These are phyloP conservation scores for Pseudoips prasinana DNA, from an alignment of 2,888 invertebrate species.

Conservation along the genomic window DNA sequence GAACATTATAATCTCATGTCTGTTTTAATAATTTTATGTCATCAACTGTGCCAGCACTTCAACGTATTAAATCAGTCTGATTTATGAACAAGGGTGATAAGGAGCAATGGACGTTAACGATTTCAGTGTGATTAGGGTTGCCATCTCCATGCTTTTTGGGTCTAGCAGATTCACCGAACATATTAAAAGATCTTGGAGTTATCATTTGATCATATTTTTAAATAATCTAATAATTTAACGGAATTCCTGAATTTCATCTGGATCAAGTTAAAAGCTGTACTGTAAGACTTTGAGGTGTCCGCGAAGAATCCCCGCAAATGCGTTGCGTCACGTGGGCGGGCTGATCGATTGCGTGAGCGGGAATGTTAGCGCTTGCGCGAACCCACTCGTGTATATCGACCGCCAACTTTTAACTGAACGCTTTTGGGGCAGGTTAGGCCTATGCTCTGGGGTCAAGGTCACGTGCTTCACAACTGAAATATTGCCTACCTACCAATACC, in stretches of 20 bases:
- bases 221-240: slow-evolving; percentile 1
- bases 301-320: slow-evolving; percentile 78
- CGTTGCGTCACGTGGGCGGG: slow-evolving; percentile 79
- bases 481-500: slow-evolving; percentile 13
- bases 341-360: slow-evolving; percentile 69
- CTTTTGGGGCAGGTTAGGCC: slow-evolving; percentile 83
- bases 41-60: too few species aligned
- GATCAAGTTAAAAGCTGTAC: too few species aligned
- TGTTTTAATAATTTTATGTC: too few species aligned
- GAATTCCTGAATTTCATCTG: too few species aligned
- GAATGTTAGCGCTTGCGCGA: slow-evolving; percentile 67
- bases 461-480: slow-evolving; percentile 42
- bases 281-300: slow-evolving; percentile 38
- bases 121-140: too few species aligned
- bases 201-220: slow-evolving; percentile 1
- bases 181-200: too few species aligned
- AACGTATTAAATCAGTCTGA: too few species aligned
- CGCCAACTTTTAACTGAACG: slow-evolving; percentile 68
- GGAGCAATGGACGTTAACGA: neutral
- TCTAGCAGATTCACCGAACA: too few species aligned
- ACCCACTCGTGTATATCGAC: slow-evolving; percentile 70
- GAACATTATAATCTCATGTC: too few species aligned
- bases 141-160: too few species aligned
- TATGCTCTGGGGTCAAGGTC: slow-evolving; percentile 80
- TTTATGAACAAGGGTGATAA: too few species aligned